phyloP scores from a whole-genome alignment of 1,140 invertebrate species.

The Sarcophaga bullata region DNA sequence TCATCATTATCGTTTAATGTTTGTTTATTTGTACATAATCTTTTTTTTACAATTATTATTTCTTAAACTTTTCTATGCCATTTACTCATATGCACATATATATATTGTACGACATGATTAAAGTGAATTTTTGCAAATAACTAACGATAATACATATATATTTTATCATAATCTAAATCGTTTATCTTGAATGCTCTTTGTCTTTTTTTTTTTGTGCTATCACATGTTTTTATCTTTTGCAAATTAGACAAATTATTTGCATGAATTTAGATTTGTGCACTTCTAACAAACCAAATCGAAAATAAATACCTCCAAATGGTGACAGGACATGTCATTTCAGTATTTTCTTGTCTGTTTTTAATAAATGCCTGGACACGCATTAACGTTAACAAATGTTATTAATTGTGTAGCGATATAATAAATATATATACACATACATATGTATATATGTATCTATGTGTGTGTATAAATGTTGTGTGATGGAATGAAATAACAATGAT shows the following conservation, averaged over 20 bases:
- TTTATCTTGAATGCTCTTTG: too few species aligned
- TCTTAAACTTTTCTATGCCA: too few species aligned
- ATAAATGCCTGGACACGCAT: constrained; percentile 32
- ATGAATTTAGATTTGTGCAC: background rate
- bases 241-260: constrained; percentile 21
- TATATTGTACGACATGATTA: too few species aligned
- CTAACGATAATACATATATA: too few species aligned
- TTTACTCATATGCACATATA: too few species aligned
- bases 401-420: constrained; percentile 24
- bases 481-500: background rate
- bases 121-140: too few species aligned
- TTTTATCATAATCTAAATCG: too few species aligned
- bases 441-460: background rate
- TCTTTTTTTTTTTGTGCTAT: background rate
- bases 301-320: background rate
- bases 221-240: background rate
- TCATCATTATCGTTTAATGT: too few species aligned
- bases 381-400: constrained; percentile 37
- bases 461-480: background rate
- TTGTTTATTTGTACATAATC: too few species aligned
- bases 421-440: background rate
- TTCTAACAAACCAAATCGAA: background rate
- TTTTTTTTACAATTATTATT: too few species aligned
- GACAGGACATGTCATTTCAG: constrained; percentile 29
- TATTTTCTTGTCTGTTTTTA: background rate